Conservation (phyloP, 1,140 invertebrate species). For the Drosophila mojavensis region DNA sequence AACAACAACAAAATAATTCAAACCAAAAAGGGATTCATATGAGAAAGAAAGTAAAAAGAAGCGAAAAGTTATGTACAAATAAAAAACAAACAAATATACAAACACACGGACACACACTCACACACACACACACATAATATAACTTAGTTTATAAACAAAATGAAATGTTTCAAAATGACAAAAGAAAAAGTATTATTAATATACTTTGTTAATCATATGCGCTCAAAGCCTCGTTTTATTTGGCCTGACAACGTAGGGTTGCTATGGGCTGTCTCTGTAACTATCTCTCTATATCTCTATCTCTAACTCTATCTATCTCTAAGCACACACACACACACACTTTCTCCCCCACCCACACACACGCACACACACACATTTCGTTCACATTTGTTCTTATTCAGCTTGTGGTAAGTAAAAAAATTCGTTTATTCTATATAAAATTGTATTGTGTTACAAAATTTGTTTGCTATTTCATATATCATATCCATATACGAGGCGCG, state of each 20-base stretch:
- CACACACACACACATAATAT: conserved; percentile 28
- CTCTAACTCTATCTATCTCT: conserved; percentile 10
- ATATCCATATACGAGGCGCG: background rate
- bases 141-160: conserved; percentile 67
- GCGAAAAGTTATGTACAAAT: conserved; percentile 81
- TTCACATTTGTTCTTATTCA: conserved; percentile 17
- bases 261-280: conserved; percentile 18
- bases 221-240: conserved; percentile 41
- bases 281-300: background rate
- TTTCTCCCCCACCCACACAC: conserved; percentile 10
- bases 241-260: conserved; percentile 25
- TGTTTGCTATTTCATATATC: conserved; percentile 7
- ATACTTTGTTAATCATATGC: conserved; percentile 33
- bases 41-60: conserved; percentile 84
- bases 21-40: conserved; percentile 79
- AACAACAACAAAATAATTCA: conserved; percentile 3
- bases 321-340: conserved; percentile 15
- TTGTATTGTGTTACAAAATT: conserved; percentile 22
- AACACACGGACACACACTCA: background rate
- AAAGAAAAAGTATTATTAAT: conserved; percentile 38
- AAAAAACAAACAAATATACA: conserved; percentile 33
- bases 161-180: conserved; percentile 29
- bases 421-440: conserved; percentile 53
- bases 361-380: conserved; percentile 38
- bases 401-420: conserved; percentile 65